Conservation (phyloP, 2,888 invertebrate species). For the Cephus rjabovi region DNA sequence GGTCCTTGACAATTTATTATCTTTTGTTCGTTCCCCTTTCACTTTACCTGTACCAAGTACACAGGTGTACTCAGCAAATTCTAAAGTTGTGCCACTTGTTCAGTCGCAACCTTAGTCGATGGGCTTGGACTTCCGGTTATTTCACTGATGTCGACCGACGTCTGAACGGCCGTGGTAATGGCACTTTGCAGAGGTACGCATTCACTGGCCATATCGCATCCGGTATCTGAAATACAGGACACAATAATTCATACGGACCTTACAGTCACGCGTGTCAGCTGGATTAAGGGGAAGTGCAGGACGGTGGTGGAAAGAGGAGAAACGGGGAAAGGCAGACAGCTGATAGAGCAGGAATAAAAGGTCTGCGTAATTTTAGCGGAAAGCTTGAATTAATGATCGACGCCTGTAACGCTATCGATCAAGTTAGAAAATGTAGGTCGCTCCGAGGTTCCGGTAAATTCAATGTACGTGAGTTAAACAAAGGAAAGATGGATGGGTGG, state of each 20-base stretch:
- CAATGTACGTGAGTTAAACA: not conserved
- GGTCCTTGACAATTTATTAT: not conserved
- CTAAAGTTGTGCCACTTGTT: constrained; percentile 58
- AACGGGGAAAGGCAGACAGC: not conserved
- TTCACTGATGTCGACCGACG: constrained; percentile 58
- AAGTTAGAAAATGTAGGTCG: not conserved
- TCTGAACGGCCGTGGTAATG: constrained; percentile 56
- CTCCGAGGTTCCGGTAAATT: not conserved
- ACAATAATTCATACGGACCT: not conserved
- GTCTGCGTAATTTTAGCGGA: not conserved
- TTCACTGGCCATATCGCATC: constrained; percentile 54
- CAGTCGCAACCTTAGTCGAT: constrained; percentile 52
- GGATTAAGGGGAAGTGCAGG: not conserved
- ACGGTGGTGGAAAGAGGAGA: too few species aligned
- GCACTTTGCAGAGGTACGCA: constrained; percentile 58
- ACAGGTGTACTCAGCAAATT: not conserved
- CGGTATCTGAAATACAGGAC: constrained; percentile 50
- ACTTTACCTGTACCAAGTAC: not conserved
- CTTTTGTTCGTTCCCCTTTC: too few species aligned
- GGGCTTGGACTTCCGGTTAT: constrained; percentile 55
- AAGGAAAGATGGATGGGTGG: not conserved
- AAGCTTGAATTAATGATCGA: not conserved
- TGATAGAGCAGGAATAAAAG: not conserved
- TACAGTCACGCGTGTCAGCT: not conserved
- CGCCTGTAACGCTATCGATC: not conserved